phyloP scores from a whole-genome alignment of 1,140 invertebrate species.

The Nixonia krombeini region DNA sequence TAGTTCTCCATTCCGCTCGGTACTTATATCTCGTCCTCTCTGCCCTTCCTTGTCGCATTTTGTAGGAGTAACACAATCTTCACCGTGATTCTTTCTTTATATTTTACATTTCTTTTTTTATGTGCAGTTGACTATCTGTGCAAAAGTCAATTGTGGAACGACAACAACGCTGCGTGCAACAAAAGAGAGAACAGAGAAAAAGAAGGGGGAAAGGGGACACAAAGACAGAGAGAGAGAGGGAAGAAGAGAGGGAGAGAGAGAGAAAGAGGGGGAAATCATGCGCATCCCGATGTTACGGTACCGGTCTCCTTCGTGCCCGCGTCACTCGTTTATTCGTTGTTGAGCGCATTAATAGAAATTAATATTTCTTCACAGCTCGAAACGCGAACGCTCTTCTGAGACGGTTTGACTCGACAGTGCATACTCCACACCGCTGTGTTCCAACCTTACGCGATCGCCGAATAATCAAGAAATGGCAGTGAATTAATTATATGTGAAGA shows the following conservation, averaged over 20 bases:
- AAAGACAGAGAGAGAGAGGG: too few species aligned
- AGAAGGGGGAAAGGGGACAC: too few species aligned
- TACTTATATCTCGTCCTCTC: slow-evolving; percentile 12
- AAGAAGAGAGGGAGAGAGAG: slow-evolving; percentile 20
- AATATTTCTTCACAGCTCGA: slow-evolving; percentile 10
- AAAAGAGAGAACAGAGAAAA: too few species aligned
- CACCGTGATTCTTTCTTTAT: not conserved
- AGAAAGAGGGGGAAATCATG: slow-evolving; percentile 15
- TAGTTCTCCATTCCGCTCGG: slow-evolving; percentile 17
- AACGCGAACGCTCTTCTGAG: too few species aligned
- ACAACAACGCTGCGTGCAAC: slow-evolving; percentile 5
- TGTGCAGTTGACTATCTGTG: slow-evolving; percentile 26
- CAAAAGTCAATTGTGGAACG: slow-evolving; percentile 26
- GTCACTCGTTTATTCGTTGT: slow-evolving; percentile 4
- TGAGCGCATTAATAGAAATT: slow-evolving; percentile 36
- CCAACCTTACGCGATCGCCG: too few species aligned
- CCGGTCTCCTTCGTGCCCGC: slow-evolving; percentile 25
- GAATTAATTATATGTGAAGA: not conserved
- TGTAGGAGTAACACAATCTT: not conserved
- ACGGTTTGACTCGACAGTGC: not conserved
- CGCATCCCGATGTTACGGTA: slow-evolving; percentile 21
- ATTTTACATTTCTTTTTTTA: too few species aligned
- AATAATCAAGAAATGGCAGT: too few species aligned
- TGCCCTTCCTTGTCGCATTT: slow-evolving; percentile 17
- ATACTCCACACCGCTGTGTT: not conserved